Evolutionary conservation across 2,113 vertebrate genomes (phyloP).

Genomic region (Fukomys damarensis): DNA sequence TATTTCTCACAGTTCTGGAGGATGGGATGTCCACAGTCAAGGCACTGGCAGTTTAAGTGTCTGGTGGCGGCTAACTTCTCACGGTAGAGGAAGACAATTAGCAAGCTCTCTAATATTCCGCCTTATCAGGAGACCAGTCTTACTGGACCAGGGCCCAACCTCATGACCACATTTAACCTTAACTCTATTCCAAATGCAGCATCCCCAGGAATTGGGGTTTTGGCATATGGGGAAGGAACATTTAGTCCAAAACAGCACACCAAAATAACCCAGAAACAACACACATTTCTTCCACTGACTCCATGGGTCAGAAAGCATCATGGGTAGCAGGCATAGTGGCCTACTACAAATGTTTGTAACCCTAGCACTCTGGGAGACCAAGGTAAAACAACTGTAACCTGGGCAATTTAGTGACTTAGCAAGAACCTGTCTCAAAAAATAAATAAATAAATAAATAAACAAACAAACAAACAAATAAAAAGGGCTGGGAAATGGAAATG

Average conservation of each 20-base stretch:
- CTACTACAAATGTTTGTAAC: background rate
- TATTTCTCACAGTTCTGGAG: background rate
- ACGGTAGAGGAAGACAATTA: background rate
- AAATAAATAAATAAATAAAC: too few species aligned
- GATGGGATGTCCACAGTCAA: background rate
- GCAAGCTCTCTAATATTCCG: background rate
- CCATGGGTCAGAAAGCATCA: background rate
- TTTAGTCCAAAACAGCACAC: background rate
- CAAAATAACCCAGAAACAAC: background rate
- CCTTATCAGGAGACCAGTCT: background rate
- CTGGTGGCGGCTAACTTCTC: background rate
- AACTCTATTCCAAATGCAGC: conserved; percentile 6
- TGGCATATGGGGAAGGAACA: background rate
- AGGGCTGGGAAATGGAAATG: background rate
- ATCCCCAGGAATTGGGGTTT: background rate
- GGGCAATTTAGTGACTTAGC: background rate
- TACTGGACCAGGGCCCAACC: background rate
- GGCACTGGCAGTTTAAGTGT: background rate
- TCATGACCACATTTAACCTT: background rate
- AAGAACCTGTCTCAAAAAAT: too few species aligned
- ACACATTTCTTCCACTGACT: background rate
- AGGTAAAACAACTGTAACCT: background rate
- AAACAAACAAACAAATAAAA: background rate
- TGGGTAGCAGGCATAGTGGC: background rate
- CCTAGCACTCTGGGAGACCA: background rate